phyloP scores from a whole-genome alignment of 64 coral and sea anemone species.

The Actinia equina region DNA sequence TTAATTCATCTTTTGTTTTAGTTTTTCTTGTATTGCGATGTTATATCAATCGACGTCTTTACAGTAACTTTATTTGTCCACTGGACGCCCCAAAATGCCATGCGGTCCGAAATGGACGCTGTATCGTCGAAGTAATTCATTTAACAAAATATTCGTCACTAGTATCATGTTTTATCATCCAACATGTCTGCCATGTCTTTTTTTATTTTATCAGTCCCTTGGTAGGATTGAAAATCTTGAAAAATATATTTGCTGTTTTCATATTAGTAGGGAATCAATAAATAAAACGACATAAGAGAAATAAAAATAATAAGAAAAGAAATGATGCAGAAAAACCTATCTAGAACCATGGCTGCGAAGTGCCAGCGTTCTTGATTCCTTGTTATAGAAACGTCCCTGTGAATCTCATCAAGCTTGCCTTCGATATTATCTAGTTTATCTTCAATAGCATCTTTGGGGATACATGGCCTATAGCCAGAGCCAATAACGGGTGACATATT shows the following conservation, averaged over 20 bases:
- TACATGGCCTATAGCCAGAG: not conserved
- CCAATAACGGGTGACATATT: not conserved
- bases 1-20: too few relatives aligned
- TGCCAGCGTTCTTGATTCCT: slow-evolving; percentile 59
- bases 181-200: not conserved
- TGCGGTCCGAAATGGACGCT: too few relatives aligned
- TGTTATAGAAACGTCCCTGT: not conserved
- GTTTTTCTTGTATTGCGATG: too few relatives aligned
- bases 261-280: slow-evolving; percentile 28
- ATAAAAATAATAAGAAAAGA: slow-evolving; percentile 30
- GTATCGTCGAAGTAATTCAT: too few relatives aligned
- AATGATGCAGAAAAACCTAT: slow-evolving; percentile 51
- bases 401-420: slow-evolving; percentile 9
- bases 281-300: slow-evolving; percentile 49
- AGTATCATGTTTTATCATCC: too few relatives aligned
- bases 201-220: not conserved
- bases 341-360: slow-evolving; percentile 55
- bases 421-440: slow-evolving; percentile 33
- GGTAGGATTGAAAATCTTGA: not conserved
- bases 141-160: too few relatives aligned
- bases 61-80: too few relatives aligned
- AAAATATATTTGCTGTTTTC: too few relatives aligned
- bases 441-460: slow-evolving; percentile 2
- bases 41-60: too few relatives aligned
- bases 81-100: too few relatives aligned